These are phyloP conservation scores for Calyptomena viridis DNA, from an alignment of 2,113 vertebrate species.

Conservation along the genomic window DNA sequence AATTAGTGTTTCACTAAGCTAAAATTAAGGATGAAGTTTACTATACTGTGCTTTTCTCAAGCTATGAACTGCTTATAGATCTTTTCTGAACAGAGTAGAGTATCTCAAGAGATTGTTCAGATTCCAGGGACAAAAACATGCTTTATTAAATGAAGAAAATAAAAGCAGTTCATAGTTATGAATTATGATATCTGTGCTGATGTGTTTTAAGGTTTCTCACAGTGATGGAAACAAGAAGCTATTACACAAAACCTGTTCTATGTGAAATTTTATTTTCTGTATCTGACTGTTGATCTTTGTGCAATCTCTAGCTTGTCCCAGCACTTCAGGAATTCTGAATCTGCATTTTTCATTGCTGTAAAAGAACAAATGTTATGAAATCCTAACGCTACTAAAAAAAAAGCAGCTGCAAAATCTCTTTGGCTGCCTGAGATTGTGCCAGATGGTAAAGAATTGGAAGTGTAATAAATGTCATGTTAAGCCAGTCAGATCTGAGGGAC, in stretches of 20 bases:
- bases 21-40: not conserved
- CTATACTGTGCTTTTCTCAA: not conserved
- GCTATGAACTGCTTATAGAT: not conserved
- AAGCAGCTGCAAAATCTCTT: constrained; percentile 14
- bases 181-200: not conserved
- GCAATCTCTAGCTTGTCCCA: not conserved
- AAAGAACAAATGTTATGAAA: constrained; percentile 19
- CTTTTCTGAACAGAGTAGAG: not conserved
- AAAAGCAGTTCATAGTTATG: not conserved
- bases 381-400: not conserved
- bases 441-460: constrained; percentile 36
- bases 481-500: constrained; percentile 3
- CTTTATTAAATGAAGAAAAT: not conserved
- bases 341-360: not conserved
- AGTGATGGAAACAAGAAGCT: not conserved
- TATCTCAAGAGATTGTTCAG: not conserved
- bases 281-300: not conserved
- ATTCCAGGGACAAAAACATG: not conserved
- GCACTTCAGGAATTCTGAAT: not conserved
- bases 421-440: not conserved
- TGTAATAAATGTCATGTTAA: constrained; percentile 20
- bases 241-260: not conserved
- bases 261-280: not conserved
- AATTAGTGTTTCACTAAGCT: not conserved
- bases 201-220: not conserved